Percentiles rank a stretch among this genome's conserved stretches.
Evolutionary conservation across 2,113 vertebrate genomes (phyloP).

Genomic region (Pedetes capensis): DNA sequence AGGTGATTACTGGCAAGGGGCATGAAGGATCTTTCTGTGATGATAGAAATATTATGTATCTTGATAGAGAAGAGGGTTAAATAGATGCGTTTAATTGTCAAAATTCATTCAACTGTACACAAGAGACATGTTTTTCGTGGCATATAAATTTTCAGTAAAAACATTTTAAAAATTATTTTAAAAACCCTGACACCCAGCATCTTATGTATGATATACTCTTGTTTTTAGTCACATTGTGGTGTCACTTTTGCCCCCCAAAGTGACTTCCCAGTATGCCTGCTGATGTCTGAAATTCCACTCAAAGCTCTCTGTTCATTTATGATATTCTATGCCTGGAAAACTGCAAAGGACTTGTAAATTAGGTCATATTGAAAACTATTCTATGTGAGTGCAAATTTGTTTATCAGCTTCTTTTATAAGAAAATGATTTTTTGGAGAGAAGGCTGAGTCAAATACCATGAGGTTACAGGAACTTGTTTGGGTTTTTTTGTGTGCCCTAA

Average conservation of each 20-base stretch:
- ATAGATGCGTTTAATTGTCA: neutral
- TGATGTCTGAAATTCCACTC: neutral
- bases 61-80: neutral
- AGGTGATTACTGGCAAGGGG: neutral
- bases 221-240: neutral
- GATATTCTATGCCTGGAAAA: neutral
- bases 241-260: neutral
- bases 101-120: neutral
- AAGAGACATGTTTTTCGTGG: neutral
- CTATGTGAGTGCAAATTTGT: neutral
- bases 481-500: slow-evolving; percentile 11
- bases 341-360: neutral
- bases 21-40: neutral
- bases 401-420: slow-evolving; percentile 18
- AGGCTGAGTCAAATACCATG: neutral
- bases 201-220: neutral
- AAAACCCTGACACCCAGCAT: neutral
- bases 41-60: neutral
- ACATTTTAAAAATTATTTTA: neutral
- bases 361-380: neutral
- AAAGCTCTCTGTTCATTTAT: neutral
- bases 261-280: neutral
- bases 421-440: neutral
- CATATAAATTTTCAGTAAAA: neutral
- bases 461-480: neutral